Base-by-base conservation (phyloP, 2,888 invertebrate species). In the Seira sanloemensis region DNA sequence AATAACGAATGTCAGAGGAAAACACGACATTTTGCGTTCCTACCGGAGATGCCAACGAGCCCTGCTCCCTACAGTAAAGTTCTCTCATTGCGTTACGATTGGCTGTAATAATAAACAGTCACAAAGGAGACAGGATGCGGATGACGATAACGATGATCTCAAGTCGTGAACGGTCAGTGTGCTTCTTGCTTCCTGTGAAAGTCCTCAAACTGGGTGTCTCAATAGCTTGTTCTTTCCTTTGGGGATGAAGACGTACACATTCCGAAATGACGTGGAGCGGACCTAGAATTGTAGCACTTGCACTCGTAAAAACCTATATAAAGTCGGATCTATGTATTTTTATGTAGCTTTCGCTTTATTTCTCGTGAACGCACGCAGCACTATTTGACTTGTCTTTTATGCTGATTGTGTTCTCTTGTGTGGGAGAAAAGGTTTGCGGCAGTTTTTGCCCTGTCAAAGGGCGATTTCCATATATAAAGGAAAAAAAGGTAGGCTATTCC, bases 51-150 rank as follows among this genome's bases (percentile, higher is more conserved):
- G 25, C 27, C 25, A 69, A 69, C 69, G 0, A 18, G 69, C 7
- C 69, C 5, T 37, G 9, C 21, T 9, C 18, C 18, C 25, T 50
- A 18, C 73, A 54, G 54, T 16, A 24, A 27, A 18, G 26, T 37
- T 65, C 37, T 2, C 37, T 80, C 74, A 12, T 67, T 65, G 37
- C 74, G 58, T 80, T 74, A 80, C 80, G 68, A 68, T 79, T 79
- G 72, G 79, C 73, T 73, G 72, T 79, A 74, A 65, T 71, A 79
- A 74, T 74, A 80, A 80, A 73, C 50, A 46, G 73, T 54, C 2
- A 54, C n/a, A 19, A 9, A 72, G 23, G 62, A 67, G 58, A 67
- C 21, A 67, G 27, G 67, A 72, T 46, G 37, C 37, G 37, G 65
- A 69, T 78, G 62, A 54, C 67, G 21, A 23, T n/a, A 69, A 68